phyloP scores from a whole-genome alignment of 2,888 invertebrate species.

The Drosophila siamana region DNA sequence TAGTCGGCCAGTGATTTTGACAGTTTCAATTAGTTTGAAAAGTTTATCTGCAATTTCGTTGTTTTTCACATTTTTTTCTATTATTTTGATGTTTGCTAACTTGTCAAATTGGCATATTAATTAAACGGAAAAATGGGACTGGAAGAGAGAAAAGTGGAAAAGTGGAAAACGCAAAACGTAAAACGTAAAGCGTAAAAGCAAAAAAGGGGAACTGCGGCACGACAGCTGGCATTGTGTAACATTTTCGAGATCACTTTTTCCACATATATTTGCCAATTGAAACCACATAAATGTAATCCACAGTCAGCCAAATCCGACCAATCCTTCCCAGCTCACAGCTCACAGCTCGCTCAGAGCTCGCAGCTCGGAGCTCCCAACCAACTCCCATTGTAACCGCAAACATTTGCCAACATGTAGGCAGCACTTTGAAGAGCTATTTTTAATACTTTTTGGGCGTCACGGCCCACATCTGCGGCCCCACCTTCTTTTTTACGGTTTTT shows the following conservation, averaged over 20 bases:
- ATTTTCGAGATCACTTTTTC: slow-evolving; percentile 47
- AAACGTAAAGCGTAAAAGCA: neutral
- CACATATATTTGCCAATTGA: slow-evolving; percentile 47
- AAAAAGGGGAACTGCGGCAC: slow-evolving; percentile 7
- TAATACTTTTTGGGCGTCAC: slow-evolving; percentile 62
- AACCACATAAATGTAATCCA: slow-evolving; percentile 78
- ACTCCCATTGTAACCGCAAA: slow-evolving; percentile 67
- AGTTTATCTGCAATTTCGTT: slow-evolving; percentile 20
- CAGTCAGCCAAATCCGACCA: slow-evolving; percentile 49
- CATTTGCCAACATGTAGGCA: slow-evolving; percentile 74
- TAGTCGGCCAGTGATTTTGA: slow-evolving; percentile 63
- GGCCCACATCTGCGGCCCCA: neutral
- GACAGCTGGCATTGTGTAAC: slow-evolving; percentile 45
- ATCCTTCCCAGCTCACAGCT: slow-evolving; percentile 6
- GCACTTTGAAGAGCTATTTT: slow-evolving; percentile 78
- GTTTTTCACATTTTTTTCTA: slow-evolving; percentile 11
- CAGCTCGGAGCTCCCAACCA: neutral
- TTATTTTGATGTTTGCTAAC: slow-evolving; percentile 35
- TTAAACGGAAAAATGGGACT: slow-evolving; percentile 33
- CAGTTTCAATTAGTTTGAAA: slow-evolving; percentile 71
- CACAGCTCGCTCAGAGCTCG: slow-evolving; percentile 2
- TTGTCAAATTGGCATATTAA: slow-evolving; percentile 62
- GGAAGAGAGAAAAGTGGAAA: slow-evolving; percentile 3
- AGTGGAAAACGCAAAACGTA: neutral
- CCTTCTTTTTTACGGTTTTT: neutral